A percentile compares a stretch with the other conserved stretches of the same genome.
phyloP scores from a whole-genome alignment of 2,797 vertebrate genomes.

The Okamejei kenojei region DNA sequence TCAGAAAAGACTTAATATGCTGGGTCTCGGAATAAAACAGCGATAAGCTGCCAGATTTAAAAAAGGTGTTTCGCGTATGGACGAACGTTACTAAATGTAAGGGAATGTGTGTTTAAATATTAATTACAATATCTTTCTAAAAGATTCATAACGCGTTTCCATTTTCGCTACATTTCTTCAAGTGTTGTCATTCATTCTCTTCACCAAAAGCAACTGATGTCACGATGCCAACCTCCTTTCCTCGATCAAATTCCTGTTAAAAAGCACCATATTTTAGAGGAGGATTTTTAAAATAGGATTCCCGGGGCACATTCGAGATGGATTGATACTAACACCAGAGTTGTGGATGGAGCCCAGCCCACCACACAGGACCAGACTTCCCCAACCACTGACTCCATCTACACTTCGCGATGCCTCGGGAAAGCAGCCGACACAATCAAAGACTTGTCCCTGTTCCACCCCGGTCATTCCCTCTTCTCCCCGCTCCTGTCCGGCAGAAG shows the following conservation, averaged over 20 bases:
- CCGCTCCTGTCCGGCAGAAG: too few relatives aligned
- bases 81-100: background rate
- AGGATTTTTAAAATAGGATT: background rate
- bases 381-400: too few relatives aligned
- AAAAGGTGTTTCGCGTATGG: background rate
- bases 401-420: too few relatives aligned
- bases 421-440: too few relatives aligned
- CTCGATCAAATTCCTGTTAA: background rate
- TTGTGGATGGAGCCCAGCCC: too few relatives aligned
- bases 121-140: background rate
- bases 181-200: background rate
- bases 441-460: too few relatives aligned
- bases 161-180: background rate
- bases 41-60: background rate
- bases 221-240: background rate
- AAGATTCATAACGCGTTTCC: background rate
- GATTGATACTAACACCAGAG: background rate
- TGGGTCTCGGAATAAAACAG: background rate
- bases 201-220: background rate
- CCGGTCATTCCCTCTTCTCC: too few relatives aligned
- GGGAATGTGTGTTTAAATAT: conserved; percentile 1
- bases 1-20: background rate
- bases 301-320: too few relatives aligned
- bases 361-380: too few relatives aligned
- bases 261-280: background rate